Evolutionary conservation across 2,113 vertebrate genomes (phyloP).

Genomic region (Anoura caudifer): DNA sequence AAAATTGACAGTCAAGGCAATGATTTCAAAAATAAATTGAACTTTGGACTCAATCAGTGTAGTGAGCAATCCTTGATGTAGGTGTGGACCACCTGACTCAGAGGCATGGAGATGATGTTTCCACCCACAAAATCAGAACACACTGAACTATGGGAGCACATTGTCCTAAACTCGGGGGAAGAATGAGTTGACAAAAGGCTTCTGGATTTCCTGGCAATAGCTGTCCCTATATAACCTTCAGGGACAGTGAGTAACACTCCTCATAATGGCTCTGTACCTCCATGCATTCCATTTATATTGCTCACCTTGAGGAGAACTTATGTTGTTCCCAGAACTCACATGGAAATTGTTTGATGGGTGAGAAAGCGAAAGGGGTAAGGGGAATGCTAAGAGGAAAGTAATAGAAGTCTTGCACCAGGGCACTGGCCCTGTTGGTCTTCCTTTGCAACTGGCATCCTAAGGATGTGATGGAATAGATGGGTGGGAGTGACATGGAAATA

Average conservation of each 20-base stretch:
- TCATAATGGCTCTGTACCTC: not conserved
- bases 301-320: not conserved
- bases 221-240: not conserved
- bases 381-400: not conserved
- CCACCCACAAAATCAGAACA: not conserved
- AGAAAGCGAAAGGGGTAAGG: not conserved
- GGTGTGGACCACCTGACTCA: not conserved
- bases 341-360: not conserved
- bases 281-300: not conserved
- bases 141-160: not conserved
- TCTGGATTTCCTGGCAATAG: not conserved
- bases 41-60: not conserved
- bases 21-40: not conserved
- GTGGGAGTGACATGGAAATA: not conserved
- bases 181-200: not conserved
- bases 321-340: not conserved
- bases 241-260: not conserved
- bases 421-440: not conserved
- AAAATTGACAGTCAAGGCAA: not conserved
- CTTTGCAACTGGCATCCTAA: not conserved
- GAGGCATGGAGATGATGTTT: not conserved
- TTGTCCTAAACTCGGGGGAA: not conserved
- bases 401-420: not conserved
- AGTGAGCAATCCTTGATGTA: not conserved
- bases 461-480: not conserved